Percentiles rank a stretch among this genome's conserved stretches.
These are phyloP conservation scores for Neostethus bicornis DNA, from an alignment of 2,797 vertebrate genomes.

Conservation along the genomic window DNA sequence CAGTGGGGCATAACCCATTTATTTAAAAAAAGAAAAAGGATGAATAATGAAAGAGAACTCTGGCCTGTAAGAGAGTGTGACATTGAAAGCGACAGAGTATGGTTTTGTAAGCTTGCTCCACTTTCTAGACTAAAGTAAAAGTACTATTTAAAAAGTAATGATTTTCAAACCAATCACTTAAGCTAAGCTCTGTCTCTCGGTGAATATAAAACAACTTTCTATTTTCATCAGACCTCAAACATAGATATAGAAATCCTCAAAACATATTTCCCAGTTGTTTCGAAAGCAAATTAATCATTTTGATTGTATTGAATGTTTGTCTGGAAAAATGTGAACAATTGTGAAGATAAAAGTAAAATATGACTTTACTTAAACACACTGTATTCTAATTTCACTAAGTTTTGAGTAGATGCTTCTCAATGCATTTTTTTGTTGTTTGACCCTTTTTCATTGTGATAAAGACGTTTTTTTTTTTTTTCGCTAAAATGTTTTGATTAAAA, in stretches of 20 bases:
- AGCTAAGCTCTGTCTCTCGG: constrained; percentile 13
- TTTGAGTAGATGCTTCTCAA: too few relatives aligned
- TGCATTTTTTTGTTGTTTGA: too few relatives aligned
- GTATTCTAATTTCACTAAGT: too few relatives aligned
- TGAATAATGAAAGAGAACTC: constrained; percentile 72
- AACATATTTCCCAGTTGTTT: too few relatives aligned
- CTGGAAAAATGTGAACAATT: constrained; percentile 1
- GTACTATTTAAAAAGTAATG: constrained; percentile 66
- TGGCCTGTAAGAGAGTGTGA: constrained; percentile 62
- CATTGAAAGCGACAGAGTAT: constrained; percentile 35
- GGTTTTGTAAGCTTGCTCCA: constrained; percentile 56
- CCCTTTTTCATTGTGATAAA: neutral
- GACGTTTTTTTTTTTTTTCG: too few relatives aligned
- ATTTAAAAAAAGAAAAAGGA: constrained; percentile 36
- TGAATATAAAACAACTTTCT: constrained; percentile 44
- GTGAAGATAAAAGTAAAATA: too few relatives aligned
- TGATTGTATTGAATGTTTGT: too few relatives aligned
- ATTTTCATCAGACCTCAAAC: constrained; percentile 50
- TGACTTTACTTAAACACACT: too few relatives aligned
- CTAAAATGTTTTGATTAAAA: neutral
- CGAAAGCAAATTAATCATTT: too few relatives aligned
- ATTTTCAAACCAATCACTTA: constrained; percentile 34
- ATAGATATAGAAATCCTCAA: constrained; percentile 17
- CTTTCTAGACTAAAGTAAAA: constrained; percentile 52
- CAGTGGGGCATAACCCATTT: constrained; percentile 55